Conservation (phyloP, 2,888 invertebrate genomes). For the Melieria picta region DNA sequence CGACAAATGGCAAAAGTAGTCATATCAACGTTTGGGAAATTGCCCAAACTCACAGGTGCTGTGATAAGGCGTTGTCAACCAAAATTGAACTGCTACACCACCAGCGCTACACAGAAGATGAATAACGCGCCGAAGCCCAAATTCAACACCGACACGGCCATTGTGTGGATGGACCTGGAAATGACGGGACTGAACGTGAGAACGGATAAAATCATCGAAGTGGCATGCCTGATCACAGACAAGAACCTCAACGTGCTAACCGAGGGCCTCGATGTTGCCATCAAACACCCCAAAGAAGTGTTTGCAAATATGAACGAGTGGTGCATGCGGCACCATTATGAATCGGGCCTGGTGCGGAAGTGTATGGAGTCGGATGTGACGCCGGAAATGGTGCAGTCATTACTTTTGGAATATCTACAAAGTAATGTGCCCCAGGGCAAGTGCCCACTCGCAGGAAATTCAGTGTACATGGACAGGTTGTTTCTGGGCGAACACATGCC, state of each 20-base stretch:
- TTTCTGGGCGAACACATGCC: slow-evolving; percentile 88
- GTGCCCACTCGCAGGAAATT: slow-evolving; percentile 88
- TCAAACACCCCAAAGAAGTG: slow-evolving; percentile 79
- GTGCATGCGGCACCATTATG: slow-evolving; percentile 85
- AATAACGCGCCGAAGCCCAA: background rate
- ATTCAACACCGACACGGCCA: slow-evolving; percentile 46
- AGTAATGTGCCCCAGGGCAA: slow-evolving; percentile 68
- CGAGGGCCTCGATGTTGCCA: slow-evolving; percentile 78
- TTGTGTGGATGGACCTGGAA: slow-evolving; percentile 85
- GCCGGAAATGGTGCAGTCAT: slow-evolving; percentile 75
- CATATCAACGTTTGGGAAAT: no score
- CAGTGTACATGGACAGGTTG: slow-evolving; percentile 84
- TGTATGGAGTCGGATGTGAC: slow-evolving; percentile 76
- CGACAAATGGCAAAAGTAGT: no score
- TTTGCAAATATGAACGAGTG: slow-evolving; percentile 84
- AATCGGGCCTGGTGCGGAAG: slow-evolving; percentile 82
- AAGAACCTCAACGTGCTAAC: slow-evolving; percentile 78
- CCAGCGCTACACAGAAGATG: background rate
- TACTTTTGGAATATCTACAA: slow-evolving; percentile 77
- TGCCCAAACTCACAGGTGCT: no score
- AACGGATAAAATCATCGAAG: slow-evolving; percentile 84
- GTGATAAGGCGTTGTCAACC: no score
- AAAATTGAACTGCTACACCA: background rate
- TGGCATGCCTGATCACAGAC: slow-evolving; percentile 90
- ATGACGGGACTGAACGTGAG: slow-evolving; percentile 90